Evolutionary conservation across 2,888 invertebrate species (phyloP).

Genomic region (Epinotia nisella): DNA sequence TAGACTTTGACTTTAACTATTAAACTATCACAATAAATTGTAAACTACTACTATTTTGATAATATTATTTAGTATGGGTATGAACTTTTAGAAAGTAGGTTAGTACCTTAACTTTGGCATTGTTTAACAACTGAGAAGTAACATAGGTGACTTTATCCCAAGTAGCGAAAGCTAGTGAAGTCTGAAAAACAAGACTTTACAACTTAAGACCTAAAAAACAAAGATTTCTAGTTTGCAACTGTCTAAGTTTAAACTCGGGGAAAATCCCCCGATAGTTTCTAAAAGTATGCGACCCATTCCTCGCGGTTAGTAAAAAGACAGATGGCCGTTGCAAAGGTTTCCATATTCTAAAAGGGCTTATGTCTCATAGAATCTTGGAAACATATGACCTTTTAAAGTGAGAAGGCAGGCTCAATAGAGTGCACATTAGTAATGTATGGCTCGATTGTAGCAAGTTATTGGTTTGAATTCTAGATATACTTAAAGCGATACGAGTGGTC

Average conservation of each 20-base stretch:
- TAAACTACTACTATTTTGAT: too few relatives aligned
- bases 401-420: background rate
- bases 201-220: conserved; percentile 1
- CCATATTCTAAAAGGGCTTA: background rate
- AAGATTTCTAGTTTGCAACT: background rate
- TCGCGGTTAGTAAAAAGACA: conserved; percentile 14
- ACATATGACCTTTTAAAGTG: background rate
- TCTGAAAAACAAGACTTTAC: background rate
- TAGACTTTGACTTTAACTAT: too few relatives aligned
- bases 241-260: background rate
- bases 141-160: background rate
- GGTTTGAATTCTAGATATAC: background rate
- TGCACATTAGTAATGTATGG: conserved; percentile 28
- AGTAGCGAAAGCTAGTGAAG: background rate
- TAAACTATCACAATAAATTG: too few relatives aligned
- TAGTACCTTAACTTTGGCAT: background rate
- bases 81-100: too few relatives aligned
- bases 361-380: background rate
- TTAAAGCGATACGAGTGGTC: background rate
- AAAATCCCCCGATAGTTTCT: background rate
- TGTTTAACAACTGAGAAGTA: background rate
- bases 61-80: too few relatives aligned
- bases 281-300: conserved; percentile 17
- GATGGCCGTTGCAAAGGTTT: background rate
- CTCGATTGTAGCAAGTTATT: conserved; percentile 18